Percentiles rank a stretch among this genome's conserved stretches.
Evolutionary conservation across 2,888 invertebrate species (phyloP).

Genomic region (Drosophila mulleri): DNA sequence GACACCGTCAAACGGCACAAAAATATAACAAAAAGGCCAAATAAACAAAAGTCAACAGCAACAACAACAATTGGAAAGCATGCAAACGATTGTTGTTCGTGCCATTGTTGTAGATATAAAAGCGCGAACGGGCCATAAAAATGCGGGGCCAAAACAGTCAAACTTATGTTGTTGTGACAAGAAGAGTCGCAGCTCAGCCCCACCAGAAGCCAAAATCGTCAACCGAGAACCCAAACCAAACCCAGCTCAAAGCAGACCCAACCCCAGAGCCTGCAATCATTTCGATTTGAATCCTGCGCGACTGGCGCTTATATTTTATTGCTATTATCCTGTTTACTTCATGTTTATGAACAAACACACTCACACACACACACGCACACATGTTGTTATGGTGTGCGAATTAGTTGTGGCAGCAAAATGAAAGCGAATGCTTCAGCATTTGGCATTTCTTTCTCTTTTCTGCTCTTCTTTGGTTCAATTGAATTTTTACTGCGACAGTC

Average conservation of each 20-base stretch:
- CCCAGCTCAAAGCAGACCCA: background rate
- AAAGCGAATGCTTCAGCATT: slow-evolving; percentile 58
- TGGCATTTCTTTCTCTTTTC: slow-evolving; percentile 27
- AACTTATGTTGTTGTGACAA: slow-evolving; percentile 76
- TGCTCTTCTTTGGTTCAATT: slow-evolving; percentile 60
- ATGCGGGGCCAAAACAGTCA: slow-evolving; percentile 77
- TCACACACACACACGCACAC: slow-evolving; percentile 25
- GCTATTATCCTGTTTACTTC: slow-evolving; percentile 83
- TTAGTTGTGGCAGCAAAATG: slow-evolving; percentile 77
- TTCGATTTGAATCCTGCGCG: slow-evolving; percentile 60
- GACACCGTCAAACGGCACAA: slow-evolving; percentile 42
- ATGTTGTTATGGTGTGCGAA: slow-evolving; percentile 76
- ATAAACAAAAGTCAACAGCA: slow-evolving; percentile 69
- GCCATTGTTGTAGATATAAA: slow-evolving; percentile 47
- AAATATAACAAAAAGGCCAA: slow-evolving; percentile 45
- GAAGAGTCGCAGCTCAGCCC: slow-evolving; percentile 30
- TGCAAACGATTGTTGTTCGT: slow-evolving; percentile 50
- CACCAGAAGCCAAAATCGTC: slow-evolving; percentile 13
- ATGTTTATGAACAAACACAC: slow-evolving; percentile 76
- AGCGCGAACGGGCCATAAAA: slow-evolving; percentile 74
- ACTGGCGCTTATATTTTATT: slow-evolving; percentile 82
- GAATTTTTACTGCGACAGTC: slow-evolving; percentile 64
- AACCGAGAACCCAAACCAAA: slow-evolving; percentile 7
- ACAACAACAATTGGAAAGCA: slow-evolving; percentile 45
- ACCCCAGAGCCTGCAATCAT: slow-evolving; percentile 29